Evolutionary conservation across 1,140 invertebrate species (phyloP), one percentile per base, ranked within the genome.

Genomic region (Carposina sasakii): DNA sequence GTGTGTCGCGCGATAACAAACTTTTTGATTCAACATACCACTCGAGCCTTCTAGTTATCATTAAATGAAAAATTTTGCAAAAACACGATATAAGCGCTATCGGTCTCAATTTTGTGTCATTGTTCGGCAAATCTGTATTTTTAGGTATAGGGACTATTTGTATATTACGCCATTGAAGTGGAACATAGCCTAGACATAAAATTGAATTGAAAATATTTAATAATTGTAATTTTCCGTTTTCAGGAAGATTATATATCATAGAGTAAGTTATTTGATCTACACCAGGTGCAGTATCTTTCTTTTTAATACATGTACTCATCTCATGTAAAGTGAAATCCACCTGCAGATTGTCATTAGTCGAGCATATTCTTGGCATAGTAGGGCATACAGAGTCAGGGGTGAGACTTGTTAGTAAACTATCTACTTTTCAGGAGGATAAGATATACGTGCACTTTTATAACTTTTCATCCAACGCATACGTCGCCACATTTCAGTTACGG

Each of bases 31-130:
- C 61, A 1, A 57, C 13, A 48, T 40, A 62, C 61, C 57, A 60
- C 43, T 67, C 55, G 2, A 67, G 12, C 1, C 60, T 26, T 42
- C 50, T 64, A 9, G 23, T 36, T 8, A 67, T 33, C 46, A 67
- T 60, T 26, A 44, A 45, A 41, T 63, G 56, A 39, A 67, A 55
- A 17, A 51, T 52, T 54, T 67, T 67, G 23, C 48, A 51, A 4
- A 60, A 4, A 43, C 61, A 68, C 9, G 65, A 58, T 9, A 65
- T 58, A 3, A 68, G 41, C 3, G 65, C 64, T 20, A 64, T 62
- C 8, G 62, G 61, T 30, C 59, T 52, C 12, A 52, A 22, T 33
- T 44, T 42, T 13, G 20, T 3, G 2, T 48, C 30, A 8, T 3
- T 3, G 9, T 21, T 30, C 9, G 17, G 0, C 12, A 0, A 1